A percentile compares a stretch with the other conserved stretches of the same genome.
Conservation (phyloP, 2,797 vertebrate genomes). For the Hipposideros larvatus region DNA sequence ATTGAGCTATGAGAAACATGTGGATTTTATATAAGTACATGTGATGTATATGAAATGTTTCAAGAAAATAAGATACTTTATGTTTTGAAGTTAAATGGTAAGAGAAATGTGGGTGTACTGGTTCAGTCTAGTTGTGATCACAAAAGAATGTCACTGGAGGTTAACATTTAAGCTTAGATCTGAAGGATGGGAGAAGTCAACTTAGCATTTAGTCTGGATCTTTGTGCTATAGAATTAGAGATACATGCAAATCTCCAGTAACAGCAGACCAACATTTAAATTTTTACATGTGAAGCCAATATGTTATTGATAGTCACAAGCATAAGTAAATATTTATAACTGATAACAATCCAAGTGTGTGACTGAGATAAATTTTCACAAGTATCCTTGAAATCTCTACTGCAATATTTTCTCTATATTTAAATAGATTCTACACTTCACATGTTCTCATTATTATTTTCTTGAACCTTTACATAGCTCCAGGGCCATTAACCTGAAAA, state of each 20-base stretch:
- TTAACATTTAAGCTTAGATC: not conserved
- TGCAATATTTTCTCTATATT: not conserved
- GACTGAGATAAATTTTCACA: not conserved
- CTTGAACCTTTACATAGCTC: not conserved
- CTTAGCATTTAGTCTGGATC: not conserved
- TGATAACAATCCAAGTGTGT: not conserved
- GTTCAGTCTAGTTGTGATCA: not conserved
- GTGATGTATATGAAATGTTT: not conserved
- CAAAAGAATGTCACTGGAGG: not conserved
- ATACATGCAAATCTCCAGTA: not conserved
- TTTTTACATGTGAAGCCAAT: not conserved
- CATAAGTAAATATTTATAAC: not conserved
- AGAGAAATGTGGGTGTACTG: not conserved
- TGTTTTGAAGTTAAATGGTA: not conserved
- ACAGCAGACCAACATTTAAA: not conserved
- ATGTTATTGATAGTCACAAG: not conserved
- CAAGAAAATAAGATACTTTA: not conserved
- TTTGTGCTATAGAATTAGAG: not conserved
- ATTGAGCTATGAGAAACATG: not conserved
- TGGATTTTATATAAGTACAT: not conserved
- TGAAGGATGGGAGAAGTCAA: not conserved
- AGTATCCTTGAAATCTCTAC: not conserved
- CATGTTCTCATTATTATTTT: not conserved
- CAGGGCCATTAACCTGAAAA: not conserved
- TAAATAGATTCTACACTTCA: not conserved